Evolutionary conservation across 2,113 vertebrate species (phyloP).

Genomic region (Phylloscopus trochiloides): DNA sequence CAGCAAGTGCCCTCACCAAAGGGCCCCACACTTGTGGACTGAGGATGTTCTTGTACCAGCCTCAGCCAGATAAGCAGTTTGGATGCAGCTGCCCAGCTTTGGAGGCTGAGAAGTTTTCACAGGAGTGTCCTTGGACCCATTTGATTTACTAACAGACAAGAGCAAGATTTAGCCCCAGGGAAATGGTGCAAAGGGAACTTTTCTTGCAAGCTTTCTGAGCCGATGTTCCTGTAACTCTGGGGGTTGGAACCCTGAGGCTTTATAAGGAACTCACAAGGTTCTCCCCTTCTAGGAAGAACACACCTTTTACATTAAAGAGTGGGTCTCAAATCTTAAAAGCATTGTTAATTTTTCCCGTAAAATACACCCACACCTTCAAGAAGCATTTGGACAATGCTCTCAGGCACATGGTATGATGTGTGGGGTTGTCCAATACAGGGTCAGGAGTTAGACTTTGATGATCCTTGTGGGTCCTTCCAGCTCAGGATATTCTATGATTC

Average conservation of each 20-base stretch:
- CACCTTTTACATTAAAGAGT: not conserved
- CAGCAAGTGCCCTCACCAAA: not conserved
- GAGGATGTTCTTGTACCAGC: not conserved
- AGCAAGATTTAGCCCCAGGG: not conserved
- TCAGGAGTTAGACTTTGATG: not conserved
- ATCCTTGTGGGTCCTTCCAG: not conserved
- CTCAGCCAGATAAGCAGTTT: not conserved
- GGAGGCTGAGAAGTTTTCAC: not conserved
- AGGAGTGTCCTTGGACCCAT: not conserved
- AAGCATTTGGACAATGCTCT: not conserved
- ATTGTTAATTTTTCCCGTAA: not conserved
- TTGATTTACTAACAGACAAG: not conserved
- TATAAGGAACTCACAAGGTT: not conserved
- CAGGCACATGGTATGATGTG: not conserved
- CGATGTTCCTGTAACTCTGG: not conserved
- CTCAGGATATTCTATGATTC: not conserved
- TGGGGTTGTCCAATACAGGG: not conserved
- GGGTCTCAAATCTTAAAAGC: not conserved
- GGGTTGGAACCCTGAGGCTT: not conserved
- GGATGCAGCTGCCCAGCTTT: not conserved
- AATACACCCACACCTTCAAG: not conserved
- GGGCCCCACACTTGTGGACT: rapidly evolving
- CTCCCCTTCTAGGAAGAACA: not conserved
- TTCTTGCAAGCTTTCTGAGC: not conserved
- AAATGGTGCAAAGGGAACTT: not conserved